phyloP scores from a whole-genome alignment of 2,113 vertebrate species.

The Amazona guildingii region DNA sequence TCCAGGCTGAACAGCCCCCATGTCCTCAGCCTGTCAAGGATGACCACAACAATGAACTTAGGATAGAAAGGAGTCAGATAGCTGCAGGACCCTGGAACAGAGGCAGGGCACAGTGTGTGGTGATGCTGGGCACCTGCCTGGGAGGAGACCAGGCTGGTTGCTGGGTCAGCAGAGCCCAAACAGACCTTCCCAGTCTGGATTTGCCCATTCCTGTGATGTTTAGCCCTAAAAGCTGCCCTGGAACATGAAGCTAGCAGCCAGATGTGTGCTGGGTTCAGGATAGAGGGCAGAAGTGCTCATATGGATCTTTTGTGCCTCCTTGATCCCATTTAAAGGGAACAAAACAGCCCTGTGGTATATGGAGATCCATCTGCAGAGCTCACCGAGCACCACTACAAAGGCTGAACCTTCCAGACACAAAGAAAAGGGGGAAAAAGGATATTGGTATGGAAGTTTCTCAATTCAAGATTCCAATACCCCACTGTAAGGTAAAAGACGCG shows the following conservation, averaged over 20 bases:
- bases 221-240: neutral
- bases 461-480: neutral
- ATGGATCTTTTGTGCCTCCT: neutral
- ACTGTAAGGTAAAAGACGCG: neutral
- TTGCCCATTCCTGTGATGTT: neutral
- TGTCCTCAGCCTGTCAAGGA: too few relatives aligned
- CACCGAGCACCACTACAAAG: neutral
- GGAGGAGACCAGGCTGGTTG: neutral
- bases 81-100: too few relatives aligned
- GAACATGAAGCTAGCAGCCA: neutral
- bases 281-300: neutral
- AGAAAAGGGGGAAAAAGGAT: neutral
- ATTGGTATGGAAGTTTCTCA: neutral
- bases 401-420: neutral
- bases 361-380: neutral
- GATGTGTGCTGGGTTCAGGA: neutral
- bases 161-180: neutral
- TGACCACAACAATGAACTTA: rapidly evolving
- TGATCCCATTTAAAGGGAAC: neutral
- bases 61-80: neutral
- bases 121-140: neutral
- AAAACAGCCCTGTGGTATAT: neutral
- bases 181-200: neutral
- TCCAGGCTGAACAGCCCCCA: too few relatives aligned
- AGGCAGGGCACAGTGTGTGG: neutral